These are phyloP conservation scores for Drosophila dunni DNA, from an alignment of 1,140 invertebrate genomes.

Conservation along the genomic window DNA sequence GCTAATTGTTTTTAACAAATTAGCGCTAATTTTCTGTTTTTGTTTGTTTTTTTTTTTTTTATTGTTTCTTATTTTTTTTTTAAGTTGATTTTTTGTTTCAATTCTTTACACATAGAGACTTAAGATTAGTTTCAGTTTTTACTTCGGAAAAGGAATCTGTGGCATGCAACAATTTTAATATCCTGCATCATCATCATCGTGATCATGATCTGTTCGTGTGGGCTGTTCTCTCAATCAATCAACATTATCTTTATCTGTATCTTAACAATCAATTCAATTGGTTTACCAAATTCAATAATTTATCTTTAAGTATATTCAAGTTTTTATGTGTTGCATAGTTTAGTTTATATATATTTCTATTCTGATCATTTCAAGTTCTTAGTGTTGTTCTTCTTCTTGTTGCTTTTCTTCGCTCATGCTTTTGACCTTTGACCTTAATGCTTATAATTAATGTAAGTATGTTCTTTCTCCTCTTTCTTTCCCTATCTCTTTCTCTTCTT, in stretches of 20 bases:
- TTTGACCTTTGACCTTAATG: slow-evolving; percentile 19
- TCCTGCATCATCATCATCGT: slow-evolving; percentile 18
- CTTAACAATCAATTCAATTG: slow-evolving; percentile 9
- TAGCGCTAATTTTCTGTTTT: slow-evolving; percentile 53
- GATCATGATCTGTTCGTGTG: background rate
- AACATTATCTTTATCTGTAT: slow-evolving; percentile 4
- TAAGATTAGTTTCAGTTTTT: slow-evolving; percentile 42
- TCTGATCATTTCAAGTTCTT: slow-evolving; percentile 6
- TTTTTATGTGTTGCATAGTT: slow-evolving; percentile 3
- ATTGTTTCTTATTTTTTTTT: slow-evolving; percentile 15
- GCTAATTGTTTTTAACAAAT: slow-evolving; percentile 71
- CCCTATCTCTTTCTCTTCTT: background rate
- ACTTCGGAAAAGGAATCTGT: slow-evolving; percentile 44
- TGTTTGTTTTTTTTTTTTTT: slow-evolving; percentile 13
- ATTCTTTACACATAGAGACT: slow-evolving; percentile 28
- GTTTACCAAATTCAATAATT: slow-evolving; percentile 13
- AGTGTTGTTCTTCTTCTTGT: background rate
- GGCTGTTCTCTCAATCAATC: background rate
- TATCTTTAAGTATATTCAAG: slow-evolving; percentile 15
- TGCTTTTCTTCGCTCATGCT: background rate
- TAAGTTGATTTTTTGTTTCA: slow-evolving; percentile 2
- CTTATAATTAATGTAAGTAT: slow-evolving; percentile 48
- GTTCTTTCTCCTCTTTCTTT: slow-evolving; percentile 9
- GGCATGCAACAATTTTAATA: slow-evolving; percentile 40
- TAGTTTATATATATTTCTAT: background rate